These are phyloP conservation scores for Macaria liturata DNA, from an alignment of 2,888 invertebrate species.

Conservation along the genomic window DNA sequence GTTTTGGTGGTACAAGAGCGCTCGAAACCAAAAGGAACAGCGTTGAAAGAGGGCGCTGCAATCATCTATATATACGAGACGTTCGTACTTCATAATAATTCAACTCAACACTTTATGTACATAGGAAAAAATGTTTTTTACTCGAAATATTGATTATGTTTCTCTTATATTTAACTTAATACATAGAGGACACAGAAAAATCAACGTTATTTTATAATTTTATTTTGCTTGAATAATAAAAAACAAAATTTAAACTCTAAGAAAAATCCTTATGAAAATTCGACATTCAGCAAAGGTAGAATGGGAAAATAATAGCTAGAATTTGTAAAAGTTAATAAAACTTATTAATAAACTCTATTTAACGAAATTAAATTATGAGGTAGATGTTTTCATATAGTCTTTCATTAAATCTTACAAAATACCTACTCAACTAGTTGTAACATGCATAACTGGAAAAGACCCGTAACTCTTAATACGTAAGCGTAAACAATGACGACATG, in stretches of 20 bases:
- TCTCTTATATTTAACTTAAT: too few relatives aligned
- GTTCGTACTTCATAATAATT: too few relatives aligned
- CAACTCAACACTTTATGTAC: too few relatives aligned
- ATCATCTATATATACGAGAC: too few relatives aligned
- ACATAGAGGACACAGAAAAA: constrained; percentile 37
- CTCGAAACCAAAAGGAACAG: too few relatives aligned
- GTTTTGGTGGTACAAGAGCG: too few relatives aligned
- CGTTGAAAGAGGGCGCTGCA: too few relatives aligned
- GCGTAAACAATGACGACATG: constrained; percentile 9
- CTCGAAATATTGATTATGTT: too few relatives aligned
- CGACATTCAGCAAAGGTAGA: constrained; percentile 64
- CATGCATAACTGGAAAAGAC: constrained; percentile 55
- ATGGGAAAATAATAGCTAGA: constrained; percentile 67
- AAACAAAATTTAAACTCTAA: constrained; percentile 79
- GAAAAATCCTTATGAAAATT: constrained; percentile 65
- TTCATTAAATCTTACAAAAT: constrained; percentile 67
- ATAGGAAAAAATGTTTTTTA: too few relatives aligned
- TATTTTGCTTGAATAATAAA: constrained; percentile 78
- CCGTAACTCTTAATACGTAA: constrained; percentile 45
- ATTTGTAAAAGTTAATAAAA: constrained; percentile 74
- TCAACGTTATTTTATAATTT: constrained; percentile 52
- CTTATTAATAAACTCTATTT: constrained; percentile 75
- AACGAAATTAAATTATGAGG: constrained; percentile 80
- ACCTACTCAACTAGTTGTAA: constrained; percentile 55
- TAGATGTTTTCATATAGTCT: constrained; percentile 81